Conservation (phyloP, 2,888 invertebrate genomes). For the Villa cingulata region DNA sequence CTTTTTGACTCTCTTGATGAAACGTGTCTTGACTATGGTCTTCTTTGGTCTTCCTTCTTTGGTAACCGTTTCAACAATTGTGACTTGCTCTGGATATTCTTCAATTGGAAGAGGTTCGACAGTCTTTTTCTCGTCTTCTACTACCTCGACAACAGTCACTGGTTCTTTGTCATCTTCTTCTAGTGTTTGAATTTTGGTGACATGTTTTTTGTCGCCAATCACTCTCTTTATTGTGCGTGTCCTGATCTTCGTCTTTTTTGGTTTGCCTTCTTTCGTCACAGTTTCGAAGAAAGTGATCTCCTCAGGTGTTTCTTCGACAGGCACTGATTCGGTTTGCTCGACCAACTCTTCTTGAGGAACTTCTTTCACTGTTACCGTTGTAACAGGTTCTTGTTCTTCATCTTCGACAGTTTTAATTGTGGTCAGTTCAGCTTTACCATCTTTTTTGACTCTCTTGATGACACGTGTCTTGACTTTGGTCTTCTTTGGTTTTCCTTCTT, state of each 20-base stretch:
- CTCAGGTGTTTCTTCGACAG: slow-evolving; percentile 13
- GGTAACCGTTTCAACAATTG: slow-evolving; percentile 6
- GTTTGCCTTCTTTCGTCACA: slow-evolving; percentile 16
- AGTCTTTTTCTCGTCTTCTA: slow-evolving; percentile 22
- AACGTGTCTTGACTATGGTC: slow-evolving; percentile 16
- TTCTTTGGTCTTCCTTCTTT: slow-evolving; percentile 19
- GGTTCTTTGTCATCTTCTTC: slow-evolving; percentile 33
- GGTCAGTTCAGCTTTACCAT: slow-evolving; percentile 27
- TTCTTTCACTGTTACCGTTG: slow-evolving; percentile 25
- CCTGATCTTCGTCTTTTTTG: slow-evolving; percentile 25
- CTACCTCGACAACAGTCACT: slow-evolving; percentile 15
- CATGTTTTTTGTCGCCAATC: slow-evolving; percentile 28
- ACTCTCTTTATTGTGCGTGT: slow-evolving; percentile 28
- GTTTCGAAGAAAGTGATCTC: slow-evolving; percentile 24
- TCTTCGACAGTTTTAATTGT: slow-evolving; percentile 32
- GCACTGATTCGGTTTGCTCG: background rate
- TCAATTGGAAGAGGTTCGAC: slow-evolving; percentile 23
- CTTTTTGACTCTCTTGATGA: slow-evolving; percentile 13
- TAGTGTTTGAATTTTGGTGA: slow-evolving; percentile 32
- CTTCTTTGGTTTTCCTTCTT: slow-evolving; percentile 21
- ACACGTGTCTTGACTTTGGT: slow-evolving; percentile 23
- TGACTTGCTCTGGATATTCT: slow-evolving; percentile 27
- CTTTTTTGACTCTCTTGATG: slow-evolving; percentile 26
- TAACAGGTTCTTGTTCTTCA: slow-evolving; percentile 25
- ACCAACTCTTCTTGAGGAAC: slow-evolving; percentile 12